Evolutionary conservation across 2,888 invertebrate species (phyloP).

Genomic region (Phasia obesa): DNA sequence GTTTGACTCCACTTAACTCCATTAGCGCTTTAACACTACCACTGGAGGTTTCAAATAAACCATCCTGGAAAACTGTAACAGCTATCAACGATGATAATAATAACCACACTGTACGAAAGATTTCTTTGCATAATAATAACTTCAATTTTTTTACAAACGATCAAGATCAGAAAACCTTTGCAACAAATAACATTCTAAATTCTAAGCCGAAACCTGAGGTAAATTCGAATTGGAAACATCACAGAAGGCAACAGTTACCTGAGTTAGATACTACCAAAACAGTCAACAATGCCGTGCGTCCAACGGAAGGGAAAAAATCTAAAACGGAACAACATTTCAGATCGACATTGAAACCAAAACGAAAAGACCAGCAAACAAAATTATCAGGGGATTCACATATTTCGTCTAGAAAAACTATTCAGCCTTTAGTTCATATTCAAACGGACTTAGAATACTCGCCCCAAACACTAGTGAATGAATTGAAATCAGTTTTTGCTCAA

Average conservation of each 20-base stretch:
- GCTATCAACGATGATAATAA: not conserved
- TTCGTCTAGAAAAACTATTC: not conserved
- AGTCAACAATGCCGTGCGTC: not conserved
- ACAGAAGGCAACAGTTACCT: not conserved
- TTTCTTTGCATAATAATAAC: not conserved
- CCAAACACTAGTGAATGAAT: not conserved
- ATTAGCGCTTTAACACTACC: slow-evolving; percentile 27
- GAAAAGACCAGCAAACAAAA: not conserved
- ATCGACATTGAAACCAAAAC: not conserved
- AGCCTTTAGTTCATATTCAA: too few species aligned
- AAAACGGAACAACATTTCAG: not conserved
- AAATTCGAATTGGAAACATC: slow-evolving; percentile 23
- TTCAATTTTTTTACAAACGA: not conserved
- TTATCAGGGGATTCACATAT: not conserved
- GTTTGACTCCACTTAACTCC: slow-evolving; percentile 75
- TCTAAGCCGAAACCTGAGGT: not conserved
- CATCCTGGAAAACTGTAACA: not conserved
- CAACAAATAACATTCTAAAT: slow-evolving; percentile 11
- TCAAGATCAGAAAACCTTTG: slow-evolving; percentile 27
- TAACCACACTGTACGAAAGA: slow-evolving; percentile 2
- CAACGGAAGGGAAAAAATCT: not conserved
- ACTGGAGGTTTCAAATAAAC: not conserved
- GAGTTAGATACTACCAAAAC: not conserved
- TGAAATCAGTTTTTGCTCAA: not conserved
- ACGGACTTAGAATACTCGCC: not conserved